These are phyloP conservation scores for Chinchilla lanigera DNA, from an alignment of 2,113 vertebrate genomes.

Conservation along the genomic window DNA sequence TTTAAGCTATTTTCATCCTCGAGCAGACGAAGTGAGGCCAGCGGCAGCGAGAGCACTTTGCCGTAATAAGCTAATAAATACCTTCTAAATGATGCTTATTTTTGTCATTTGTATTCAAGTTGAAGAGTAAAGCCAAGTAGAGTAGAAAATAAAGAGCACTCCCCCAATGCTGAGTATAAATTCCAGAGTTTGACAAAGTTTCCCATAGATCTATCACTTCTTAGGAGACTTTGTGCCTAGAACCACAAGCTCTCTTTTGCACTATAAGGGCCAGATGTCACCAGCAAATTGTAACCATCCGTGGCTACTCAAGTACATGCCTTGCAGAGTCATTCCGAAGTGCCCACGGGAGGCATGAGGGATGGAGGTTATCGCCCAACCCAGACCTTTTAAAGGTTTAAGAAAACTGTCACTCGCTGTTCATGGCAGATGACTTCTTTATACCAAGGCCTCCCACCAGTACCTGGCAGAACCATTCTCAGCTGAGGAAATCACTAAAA, in stretches of 20 bases:
- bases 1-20: neutral
- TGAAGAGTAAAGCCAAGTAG: constrained; percentile 69
- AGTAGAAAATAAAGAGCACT: constrained; percentile 77
- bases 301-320: constrained; percentile 72
- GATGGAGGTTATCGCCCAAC: constrained; percentile 69
- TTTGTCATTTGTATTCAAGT: constrained; percentile 80
- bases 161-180: constrained; percentile 64
- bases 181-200: constrained; percentile 84
- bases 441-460: neutral
- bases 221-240: constrained; percentile 80
- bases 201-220: constrained; percentile 81
- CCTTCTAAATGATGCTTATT: constrained; percentile 77
- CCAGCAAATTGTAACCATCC: constrained; percentile 82
- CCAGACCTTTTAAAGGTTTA: neutral
- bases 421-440: neutral
- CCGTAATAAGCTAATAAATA: constrained; percentile 82
- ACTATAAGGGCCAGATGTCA: constrained; percentile 83
- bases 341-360: constrained; percentile 59
- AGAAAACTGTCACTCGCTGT: neutral
- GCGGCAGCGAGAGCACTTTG: constrained; percentile 69
- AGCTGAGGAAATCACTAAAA: neutral
- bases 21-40: constrained; percentile 41
- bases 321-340: constrained; percentile 68
- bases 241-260: constrained; percentile 84
- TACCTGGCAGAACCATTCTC: neutral